Evolutionary conservation across 2,888 invertebrate species (phyloP).

Genomic region (Dugesia japonica): DNA sequence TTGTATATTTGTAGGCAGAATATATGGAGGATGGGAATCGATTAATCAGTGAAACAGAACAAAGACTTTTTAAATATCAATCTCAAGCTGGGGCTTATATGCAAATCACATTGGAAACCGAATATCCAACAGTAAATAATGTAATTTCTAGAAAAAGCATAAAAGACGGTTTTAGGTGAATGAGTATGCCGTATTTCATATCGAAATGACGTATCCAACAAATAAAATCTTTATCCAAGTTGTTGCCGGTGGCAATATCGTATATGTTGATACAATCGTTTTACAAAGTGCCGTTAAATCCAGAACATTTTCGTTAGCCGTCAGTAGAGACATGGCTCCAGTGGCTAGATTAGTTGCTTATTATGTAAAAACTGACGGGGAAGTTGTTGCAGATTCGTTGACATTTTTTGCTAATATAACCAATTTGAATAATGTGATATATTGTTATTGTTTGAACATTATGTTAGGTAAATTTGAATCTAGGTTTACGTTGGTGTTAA

Average conservation of each 20-base stretch:
- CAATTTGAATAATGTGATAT: slow-evolving; percentile 65
- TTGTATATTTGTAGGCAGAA: not conserved
- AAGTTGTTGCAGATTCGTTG: slow-evolving; percentile 73
- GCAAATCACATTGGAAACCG: not conserved
- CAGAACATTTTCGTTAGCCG: slow-evolving; percentile 51
- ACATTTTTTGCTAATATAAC: slow-evolving; percentile 93
- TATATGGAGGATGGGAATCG: slow-evolving; percentile 15
- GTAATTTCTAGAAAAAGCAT: too few relatives aligned
- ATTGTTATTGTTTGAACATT: too few relatives aligned
- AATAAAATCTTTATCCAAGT: slow-evolving; percentile 71
- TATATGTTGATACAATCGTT: slow-evolving; percentile 66
- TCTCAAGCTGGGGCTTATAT: not conserved
- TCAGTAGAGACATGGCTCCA: slow-evolving; percentile 59
- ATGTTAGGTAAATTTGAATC: too few relatives aligned
- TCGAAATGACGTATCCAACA: slow-evolving; percentile 73
- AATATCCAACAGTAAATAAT: slow-evolving; percentile 10
- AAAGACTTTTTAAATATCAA: slow-evolving; percentile 48
- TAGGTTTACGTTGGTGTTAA: slow-evolving; percentile 55
- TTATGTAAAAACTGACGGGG: slow-evolving; percentile 60
- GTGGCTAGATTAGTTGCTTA: slow-evolving; percentile 75
- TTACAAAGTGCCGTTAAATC: slow-evolving; percentile 51
- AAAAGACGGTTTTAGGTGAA: too few relatives aligned
- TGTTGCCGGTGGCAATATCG: slow-evolving; percentile 74
- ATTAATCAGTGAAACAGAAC: slow-evolving; percentile 49
- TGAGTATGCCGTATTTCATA: slow-evolving; percentile 80